phyloP scores from a whole-genome alignment of 2,888 invertebrate genomes.

The Harpagoxenus sublaevis region DNA sequence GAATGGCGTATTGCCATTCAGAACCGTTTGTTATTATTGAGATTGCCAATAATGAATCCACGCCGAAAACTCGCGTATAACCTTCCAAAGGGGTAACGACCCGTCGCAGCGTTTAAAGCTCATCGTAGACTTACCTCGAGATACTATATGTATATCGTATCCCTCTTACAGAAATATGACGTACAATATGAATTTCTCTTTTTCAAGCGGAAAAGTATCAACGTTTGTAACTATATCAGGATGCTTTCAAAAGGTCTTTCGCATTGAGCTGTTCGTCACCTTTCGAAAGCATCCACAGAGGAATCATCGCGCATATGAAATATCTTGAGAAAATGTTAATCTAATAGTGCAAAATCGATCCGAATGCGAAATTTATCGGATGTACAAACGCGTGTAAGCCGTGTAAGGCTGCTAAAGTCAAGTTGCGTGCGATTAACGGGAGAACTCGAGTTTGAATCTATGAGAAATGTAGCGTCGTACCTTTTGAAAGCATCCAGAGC shows the following conservation, averaged over 20 bases:
- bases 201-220: not conserved
- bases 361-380: not conserved
- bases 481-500: slow-evolving; percentile 99
- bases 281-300: slow-evolving; percentile 85
- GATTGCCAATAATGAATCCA: slow-evolving; percentile 30
- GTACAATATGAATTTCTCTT: not conserved
- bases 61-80: not conserved
- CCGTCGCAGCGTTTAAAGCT: not conserved
- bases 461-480: slow-evolving; percentile 87
- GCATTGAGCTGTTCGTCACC: slow-evolving; percentile 81
- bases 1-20: slow-evolving; percentile 21
- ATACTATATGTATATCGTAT: not conserved
- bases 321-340: not conserved
- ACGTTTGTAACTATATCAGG: slow-evolving; percentile 66
- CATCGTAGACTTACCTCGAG: slow-evolving; percentile 1
- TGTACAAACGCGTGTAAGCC: not conserved
- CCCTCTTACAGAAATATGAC: not conserved
- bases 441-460: slow-evolving; percentile 31
- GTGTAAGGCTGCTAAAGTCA: not conserved
- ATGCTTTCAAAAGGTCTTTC: slow-evolving; percentile 85
- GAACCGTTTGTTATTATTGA: slow-evolving; percentile 27
- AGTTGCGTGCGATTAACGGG: slow-evolving; percentile 4
- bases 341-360: not conserved
- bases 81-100: slow-evolving; percentile 32
- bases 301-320: not conserved